Evolutionary conservation across 2,888 invertebrate species (phyloP).

Genomic region (Spisula solida): DNA sequence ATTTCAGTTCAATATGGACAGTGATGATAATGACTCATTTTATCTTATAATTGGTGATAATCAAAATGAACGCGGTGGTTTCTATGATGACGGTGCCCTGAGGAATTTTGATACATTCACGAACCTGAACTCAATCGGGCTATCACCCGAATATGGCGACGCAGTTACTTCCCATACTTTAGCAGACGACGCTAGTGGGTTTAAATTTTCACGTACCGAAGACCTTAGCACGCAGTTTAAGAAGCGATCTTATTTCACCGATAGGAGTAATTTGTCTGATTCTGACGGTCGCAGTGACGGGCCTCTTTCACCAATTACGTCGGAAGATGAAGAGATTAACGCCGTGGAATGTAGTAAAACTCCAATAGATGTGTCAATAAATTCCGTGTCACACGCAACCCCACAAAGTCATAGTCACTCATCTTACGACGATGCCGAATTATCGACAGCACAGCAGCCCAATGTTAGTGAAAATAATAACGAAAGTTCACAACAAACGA

Average conservation of each 20-base stretch:
- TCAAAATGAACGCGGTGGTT: conserved; percentile 8
- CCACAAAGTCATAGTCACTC: conserved; percentile 31
- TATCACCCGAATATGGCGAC: conserved; percentile 69
- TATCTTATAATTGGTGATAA: conserved; percentile 68
- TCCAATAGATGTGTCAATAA: not conserved
- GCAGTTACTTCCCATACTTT: conserved; percentile 67
- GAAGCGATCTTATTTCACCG: conserved; percentile 71
- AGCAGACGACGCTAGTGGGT: conserved; percentile 67
- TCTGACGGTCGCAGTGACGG: conserved; percentile 63
- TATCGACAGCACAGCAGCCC: conserved; percentile 30
- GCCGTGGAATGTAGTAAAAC: not conserved
- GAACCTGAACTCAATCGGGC: conserved; percentile 73
- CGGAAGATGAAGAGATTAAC: conserved; percentile 65
- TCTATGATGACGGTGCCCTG: conserved; percentile 62
- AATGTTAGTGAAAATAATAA: conserved; percentile 29
- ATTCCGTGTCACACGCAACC: not conserved
- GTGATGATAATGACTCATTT: conserved; percentile 77
- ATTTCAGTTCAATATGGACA: conserved; percentile 68
- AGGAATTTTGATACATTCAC: conserved; percentile 72
- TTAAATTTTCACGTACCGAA: conserved; percentile 74
- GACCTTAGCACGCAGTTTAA: conserved; percentile 69
- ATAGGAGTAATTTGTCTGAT: conserved; percentile 66
- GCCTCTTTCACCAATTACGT: conserved; percentile 62
- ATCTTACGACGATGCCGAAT: conserved; percentile 48
- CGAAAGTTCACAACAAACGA: conserved; percentile 31